Conservation (phyloP, 2,888 invertebrate genomes). For the Penaeus monodon region DNA sequence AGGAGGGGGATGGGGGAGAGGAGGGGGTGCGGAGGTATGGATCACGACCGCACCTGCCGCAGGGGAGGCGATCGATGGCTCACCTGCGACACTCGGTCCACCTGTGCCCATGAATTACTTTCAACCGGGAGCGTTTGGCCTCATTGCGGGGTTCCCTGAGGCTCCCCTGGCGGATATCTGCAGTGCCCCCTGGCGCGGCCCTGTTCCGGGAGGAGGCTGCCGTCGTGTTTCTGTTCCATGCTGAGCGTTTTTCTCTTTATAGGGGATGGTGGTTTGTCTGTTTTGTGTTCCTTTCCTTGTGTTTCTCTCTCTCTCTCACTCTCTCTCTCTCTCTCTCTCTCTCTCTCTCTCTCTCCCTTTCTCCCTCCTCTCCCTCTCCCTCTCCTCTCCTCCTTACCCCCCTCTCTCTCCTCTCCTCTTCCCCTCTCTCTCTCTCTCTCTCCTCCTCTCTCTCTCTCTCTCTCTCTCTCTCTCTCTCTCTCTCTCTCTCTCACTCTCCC, state of each 20-base stretch:
- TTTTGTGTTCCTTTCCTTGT: neutral
- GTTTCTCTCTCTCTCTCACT: neutral
- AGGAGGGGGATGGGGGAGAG: neutral
- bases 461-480: neutral
- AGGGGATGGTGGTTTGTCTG: neutral
- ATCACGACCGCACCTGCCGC: neutral
- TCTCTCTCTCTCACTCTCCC: neutral
- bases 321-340: constrained; percentile 16
- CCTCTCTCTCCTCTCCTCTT: neutral
- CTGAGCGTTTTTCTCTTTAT: constrained; percentile 3
- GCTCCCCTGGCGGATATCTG: no score
- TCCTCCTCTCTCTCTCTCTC: neutral
- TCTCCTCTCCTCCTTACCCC: neutral
- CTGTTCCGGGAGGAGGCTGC: neutral
- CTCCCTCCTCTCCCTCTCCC: neutral
- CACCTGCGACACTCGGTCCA: neutral
- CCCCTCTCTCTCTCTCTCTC: neutral
- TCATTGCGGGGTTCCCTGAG: no score
- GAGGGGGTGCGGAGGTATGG: neutral
- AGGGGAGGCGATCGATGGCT: neutral
- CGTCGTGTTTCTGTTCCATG: constrained; percentile 1
- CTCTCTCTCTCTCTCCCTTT: neutral
- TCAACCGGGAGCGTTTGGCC: no score
- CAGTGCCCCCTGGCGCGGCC: no score
- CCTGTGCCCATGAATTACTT: neutral